Base-by-base conservation (phyloP, 1,140 invertebrate genomes). In the Lasioglossum baleicum region DNA sequence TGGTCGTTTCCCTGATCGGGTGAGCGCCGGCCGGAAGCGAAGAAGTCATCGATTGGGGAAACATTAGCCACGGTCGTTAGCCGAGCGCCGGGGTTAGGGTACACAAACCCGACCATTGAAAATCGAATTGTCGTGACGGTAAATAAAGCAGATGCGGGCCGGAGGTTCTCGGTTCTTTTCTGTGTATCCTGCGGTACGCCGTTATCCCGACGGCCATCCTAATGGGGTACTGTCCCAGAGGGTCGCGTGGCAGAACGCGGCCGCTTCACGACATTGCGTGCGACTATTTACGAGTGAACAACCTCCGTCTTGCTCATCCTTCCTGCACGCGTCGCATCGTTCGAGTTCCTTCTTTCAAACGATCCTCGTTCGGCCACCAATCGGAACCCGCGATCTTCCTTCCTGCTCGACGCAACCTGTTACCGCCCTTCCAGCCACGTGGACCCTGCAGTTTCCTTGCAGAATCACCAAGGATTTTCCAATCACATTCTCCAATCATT, bases 11-110 rank as follows among this genome's bases (percentile, higher is more conserved):
- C 48, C 35, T 35, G 48, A 53, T 40, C 26, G 10, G 20, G 13
- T 31, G 53, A 48, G n/a, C 58, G 44, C 31, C 63, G 26, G 42
- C 10, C 53, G 69, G 79, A 69, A 75, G 69, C 51, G 35, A 42
- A 58, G 22, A 40, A 75, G 77, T 51, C 53, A 42, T 84, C 63
- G 83, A 56, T 75, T 67, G 80, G 17, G 69, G 71, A 80, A 82
- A 42, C 84, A 85, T 86, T 86, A 82, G 65, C 6, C 64, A 86
- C 61, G 84, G 83, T 81, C 81, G 31, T 85, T 84, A 75, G 64
- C 7, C 10, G 7, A 6, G 56, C 44, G n/a, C 35, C 61, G 72
- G 22, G 31, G 51, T 5, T 35, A 2, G 20, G 20, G 51, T 2
- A n/a, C 13, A 7, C 13, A 7, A 20, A 31, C 2, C 48, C 13